Base-by-base conservation (phyloP, 2,113 vertebrate genomes). In the Panurus biarmicus region DNA sequence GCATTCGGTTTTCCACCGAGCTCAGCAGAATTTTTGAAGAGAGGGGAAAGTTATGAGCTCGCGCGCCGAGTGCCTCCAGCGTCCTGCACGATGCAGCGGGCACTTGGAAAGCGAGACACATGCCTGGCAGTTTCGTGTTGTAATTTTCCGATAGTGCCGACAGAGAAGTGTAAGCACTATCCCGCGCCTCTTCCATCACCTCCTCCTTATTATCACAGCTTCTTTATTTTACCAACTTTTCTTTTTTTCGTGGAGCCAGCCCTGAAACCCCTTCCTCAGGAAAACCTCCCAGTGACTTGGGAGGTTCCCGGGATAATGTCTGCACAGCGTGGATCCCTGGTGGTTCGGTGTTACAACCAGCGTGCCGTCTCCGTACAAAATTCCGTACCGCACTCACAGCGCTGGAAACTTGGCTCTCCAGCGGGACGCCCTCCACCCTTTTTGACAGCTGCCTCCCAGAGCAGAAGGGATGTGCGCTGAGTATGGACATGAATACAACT, bases 11-110 rank as follows among this genome's bases (percentile, higher is more conserved):
- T 86, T 60, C 73, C 45, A 4, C 44, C 7, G 64, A 31, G 58
- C 44, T 79, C 77, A 35, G 89, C 73, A 26, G 53, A 36, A 26
- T 10, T 44, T 35, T 1, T 26, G 75, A 62, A 5, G 57, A 48
- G 72, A 7, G 0, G 6, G 14, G 17, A 33, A 24, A 54, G 74
- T 65, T 42, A 0, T 0, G 20, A 7, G 9, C 18, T 25, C 5
- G 12, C 5, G 8, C 25, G 36, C 42, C 22, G 31, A 9, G 54
- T 5, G 57, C 62, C 23, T 2, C 0, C 66, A 10, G 25, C 38
- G 61, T 19, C 25, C 61, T 3, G 48, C 48, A 2, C 38, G 23
- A 3, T 11, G 48, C 75, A 9, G 60, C 44, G 1, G 35, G 31
- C n/a, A 0, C 71, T 44, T 7, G 3, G 8, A 36, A 33, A 54